Conservation (phyloP, 2,888 invertebrate species). For the Strigamia maritima region DNA sequence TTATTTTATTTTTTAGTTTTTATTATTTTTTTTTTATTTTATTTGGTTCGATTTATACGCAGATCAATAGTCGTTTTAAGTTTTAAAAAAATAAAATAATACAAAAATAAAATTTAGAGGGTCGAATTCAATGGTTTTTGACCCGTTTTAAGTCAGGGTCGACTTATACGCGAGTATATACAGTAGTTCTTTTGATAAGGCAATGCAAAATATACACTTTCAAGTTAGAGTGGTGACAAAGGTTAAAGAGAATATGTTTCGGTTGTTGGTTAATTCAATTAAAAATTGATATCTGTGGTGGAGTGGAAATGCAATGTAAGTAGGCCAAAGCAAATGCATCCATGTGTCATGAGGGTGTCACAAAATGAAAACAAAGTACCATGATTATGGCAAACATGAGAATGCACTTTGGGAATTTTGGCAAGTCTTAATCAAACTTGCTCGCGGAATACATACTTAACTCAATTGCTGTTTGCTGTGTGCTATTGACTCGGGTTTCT, state of each 20-base stretch:
- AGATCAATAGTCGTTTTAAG: too few species aligned
- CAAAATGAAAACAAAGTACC: constrained; percentile 1
- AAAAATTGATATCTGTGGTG: neutral
- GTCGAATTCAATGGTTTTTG: too few species aligned
- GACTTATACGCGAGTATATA: too few species aligned
- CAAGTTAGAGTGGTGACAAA: neutral
- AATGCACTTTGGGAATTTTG: constrained; percentile 24
- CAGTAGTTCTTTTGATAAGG: neutral
- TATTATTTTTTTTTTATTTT: too few species aligned
- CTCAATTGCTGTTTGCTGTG: neutral
- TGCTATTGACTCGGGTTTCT: neutral
- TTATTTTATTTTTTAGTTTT: too few species aligned
- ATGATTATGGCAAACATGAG: neutral
- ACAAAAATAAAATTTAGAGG: too few species aligned
- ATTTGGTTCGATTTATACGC: too few species aligned
- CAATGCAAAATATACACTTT: neutral
- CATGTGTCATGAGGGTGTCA: neutral
- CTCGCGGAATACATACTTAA: neutral
- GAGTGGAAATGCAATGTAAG: neutral
- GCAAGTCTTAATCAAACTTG: constrained; percentile 8
- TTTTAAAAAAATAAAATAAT: too few species aligned
- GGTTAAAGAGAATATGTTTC: neutral
- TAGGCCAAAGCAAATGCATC: neutral
- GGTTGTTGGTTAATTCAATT: neutral
- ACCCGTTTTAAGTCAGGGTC: too few species aligned